Percentiles rank a stretch among this genome's conserved stretches.
Evolutionary conservation across 2,113 vertebrate genomes (phyloP).

Genomic region (Turdus rufiventris): DNA sequence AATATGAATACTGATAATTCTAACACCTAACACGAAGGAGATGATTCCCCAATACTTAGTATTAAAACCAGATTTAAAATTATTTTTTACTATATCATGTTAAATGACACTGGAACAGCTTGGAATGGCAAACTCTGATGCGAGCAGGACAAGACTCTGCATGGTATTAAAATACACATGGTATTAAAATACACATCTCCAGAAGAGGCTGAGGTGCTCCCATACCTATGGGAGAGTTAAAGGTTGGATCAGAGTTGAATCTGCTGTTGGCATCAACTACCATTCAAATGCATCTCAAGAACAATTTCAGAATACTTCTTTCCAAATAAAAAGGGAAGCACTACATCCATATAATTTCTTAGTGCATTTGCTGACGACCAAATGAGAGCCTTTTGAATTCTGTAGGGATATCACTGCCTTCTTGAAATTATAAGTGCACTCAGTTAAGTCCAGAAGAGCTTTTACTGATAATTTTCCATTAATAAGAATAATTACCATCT

Average conservation of each 20-base stretch:
- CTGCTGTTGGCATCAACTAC: background rate
- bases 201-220: background rate
- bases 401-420: background rate
- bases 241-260: background rate
- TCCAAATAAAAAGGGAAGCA: background rate
- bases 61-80: background rate
- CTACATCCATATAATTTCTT: background rate
- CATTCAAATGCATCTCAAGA: background rate
- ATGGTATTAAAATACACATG: background rate
- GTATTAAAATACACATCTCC: background rate
- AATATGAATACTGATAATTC: background rate
- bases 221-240: background rate
- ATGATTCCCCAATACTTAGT: background rate
- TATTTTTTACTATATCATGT: background rate
- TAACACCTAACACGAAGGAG: background rate
- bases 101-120: background rate
- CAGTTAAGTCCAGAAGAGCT: conserved; percentile 29
- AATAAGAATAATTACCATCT: conserved; percentile 45
- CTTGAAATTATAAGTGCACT: conserved; percentile 42
- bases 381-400: conserved; percentile 37
- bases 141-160: background rate
- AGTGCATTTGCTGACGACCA: conserved; percentile 21
- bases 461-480: conserved; percentile 47
- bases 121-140: background rate
- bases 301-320: conserved; percentile 4